Base-by-base conservation (phyloP, 2,888 invertebrate species). In the Caradrina kadenii region DNA sequence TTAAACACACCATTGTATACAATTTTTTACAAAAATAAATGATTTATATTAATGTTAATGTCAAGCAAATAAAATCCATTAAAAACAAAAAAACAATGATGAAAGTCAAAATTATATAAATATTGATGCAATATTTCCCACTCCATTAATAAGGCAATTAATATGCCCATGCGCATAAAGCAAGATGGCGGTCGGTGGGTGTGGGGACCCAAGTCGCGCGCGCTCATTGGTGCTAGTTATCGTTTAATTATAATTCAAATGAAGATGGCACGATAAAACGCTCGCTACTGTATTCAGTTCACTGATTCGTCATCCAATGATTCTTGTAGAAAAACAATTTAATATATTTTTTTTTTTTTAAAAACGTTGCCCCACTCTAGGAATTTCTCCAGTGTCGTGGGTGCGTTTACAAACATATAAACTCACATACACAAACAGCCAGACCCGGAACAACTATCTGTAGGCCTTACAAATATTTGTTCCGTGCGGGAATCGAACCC, bases 161-260 rank as follows among this genome's bases (percentile, higher is more conserved):
- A 87, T 88, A 88, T 90, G 92, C 92, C 87, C 89, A 72, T 80
- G 89, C 93, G 93, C 93, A 92, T 86, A 76, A 88, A 94, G 91
- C 87, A 90, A 93, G 87, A 95, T 95, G 95, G 95, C 95, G 91
- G 70, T 65, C 89, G 77, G 92, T 93, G 95, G 95, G 95, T 86
- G 95, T 93, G 94, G 92, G 90, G 84, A 86, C 80, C 73, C 83
- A 62, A 82, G 83, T 76, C 87, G 83, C 81, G 88, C 71, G 79
- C 85, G 88, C 89, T 89, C 91, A 95, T 95, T 95, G 95, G 95
- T 84, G 85, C 80, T 84, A 82, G 74, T 86, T 89, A 87, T 86
- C 85, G 88, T 88, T 91, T 90, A 91, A 91, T 92, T 90, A 88
- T 89, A 84, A 88, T 84, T 84, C 81, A 80, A 88, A 88, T 87